These are phyloP conservation scores for Acipenser transmontanus DNA, from an alignment of 2,797 vertebrate genomes.

Conservation along the genomic window DNA sequence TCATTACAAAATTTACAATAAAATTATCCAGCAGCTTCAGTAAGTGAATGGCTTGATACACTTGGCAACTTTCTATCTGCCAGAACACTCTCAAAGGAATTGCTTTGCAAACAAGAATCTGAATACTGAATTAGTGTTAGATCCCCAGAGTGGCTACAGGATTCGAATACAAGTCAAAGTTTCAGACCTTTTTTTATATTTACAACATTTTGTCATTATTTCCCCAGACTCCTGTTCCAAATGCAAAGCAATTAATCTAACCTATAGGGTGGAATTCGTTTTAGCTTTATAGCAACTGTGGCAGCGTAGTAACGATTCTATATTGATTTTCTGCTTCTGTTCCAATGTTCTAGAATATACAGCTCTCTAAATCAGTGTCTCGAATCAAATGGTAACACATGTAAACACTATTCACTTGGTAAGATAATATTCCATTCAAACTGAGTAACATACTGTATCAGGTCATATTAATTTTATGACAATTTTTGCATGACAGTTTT, in stretches of 20 bases:
- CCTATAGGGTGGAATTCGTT: conserved; percentile 67
- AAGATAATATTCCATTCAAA: no score
- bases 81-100: background rate
- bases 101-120: background rate
- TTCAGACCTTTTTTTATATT: conserved; percentile 37
- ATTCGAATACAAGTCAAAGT: conserved; percentile 36
- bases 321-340: conserved; percentile 65
- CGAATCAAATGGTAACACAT: no score
- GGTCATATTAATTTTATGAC: no score
- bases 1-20: background rate
- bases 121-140: conserved; percentile 4
- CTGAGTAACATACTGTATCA: no score
- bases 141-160: conserved; percentile 29
- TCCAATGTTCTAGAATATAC: conserved; percentile 17
- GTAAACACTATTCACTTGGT: no score
- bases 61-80: background rate
- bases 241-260: conserved; percentile 70
- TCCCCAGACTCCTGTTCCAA: conserved; percentile 53
- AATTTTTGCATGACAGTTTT: no score
- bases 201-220: conserved; percentile 62
- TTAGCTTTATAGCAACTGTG: conserved; percentile 63
- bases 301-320: conserved; percentile 64
- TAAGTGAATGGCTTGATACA: background rate
- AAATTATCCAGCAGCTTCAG: background rate
- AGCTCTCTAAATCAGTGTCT: no score